Percentiles rank a stretch among this genome's conserved stretches.
Evolutionary conservation across 2,888 invertebrate species (phyloP).

Genomic region (Chymomyza caudatula): DNA sequence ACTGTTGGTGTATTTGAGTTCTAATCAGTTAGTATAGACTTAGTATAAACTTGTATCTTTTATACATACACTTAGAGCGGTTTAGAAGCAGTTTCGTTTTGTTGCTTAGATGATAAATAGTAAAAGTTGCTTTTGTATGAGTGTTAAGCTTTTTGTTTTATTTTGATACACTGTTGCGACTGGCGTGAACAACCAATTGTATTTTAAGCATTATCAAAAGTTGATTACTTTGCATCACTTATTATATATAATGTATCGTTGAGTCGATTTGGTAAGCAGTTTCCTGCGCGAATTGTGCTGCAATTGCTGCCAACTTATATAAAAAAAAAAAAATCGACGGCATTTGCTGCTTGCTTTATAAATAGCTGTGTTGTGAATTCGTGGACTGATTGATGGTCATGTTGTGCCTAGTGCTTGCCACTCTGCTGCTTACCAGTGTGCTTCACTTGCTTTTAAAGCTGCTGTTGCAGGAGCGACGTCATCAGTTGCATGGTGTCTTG

Average conservation of each 20-base stretch:
- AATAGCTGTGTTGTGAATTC: background rate
- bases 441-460: conserved; percentile 27
- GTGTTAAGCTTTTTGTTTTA: background rate
- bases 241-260: background rate
- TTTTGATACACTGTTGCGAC: background rate
- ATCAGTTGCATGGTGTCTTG: conserved; percentile 38
- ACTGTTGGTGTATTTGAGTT: too few species aligned
- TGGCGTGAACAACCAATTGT: background rate
- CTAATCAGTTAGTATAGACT: background rate
- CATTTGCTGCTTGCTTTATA: background rate
- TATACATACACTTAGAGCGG: background rate
- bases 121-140: background rate
- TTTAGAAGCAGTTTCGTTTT: background rate
- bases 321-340: too few species aligned
- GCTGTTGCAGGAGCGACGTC: conserved; percentile 23
- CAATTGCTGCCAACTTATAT: background rate
- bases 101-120: background rate
- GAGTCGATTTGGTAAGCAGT: background rate
- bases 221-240: background rate
- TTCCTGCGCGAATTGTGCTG: background rate
- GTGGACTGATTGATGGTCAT: conserved; percentile 10
- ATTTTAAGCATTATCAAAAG: background rate
- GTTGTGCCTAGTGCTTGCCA: conserved; percentile 19
- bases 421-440: conserved; percentile 27
- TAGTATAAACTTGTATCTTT: too few species aligned